Conservation (phyloP, 2,113 vertebrate genomes). For the Saguinus imperator region DNA sequence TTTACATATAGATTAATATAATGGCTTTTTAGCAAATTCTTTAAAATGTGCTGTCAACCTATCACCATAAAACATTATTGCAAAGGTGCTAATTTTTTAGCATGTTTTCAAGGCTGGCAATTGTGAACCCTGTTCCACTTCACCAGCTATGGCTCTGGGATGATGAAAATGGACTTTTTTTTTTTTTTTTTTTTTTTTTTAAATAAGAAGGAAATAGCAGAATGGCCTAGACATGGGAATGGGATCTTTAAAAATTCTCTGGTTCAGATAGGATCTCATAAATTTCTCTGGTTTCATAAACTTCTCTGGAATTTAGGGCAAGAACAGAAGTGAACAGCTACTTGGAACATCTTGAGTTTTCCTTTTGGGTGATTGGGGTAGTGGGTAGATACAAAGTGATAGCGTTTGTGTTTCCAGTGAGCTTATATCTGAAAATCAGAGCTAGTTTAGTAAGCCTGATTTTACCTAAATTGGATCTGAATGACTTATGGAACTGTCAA, state of each 20-base stretch:
- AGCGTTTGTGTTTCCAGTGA: neutral
- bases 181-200: neutral
- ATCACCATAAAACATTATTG: neutral
- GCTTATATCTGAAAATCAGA: slow-evolving; percentile 28
- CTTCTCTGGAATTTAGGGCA: neutral
- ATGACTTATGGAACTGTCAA: neutral
- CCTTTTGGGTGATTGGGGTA: neutral
- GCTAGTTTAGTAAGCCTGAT: neutral
- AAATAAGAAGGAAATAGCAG: neutral
- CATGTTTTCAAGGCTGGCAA: neutral
- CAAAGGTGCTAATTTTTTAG: slow-evolving; percentile 25
- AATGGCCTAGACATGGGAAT: neutral
- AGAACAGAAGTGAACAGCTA: neutral
- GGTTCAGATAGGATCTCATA: neutral
- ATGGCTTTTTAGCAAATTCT: slow-evolving; percentile 38
- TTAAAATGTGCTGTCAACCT: slow-evolving; percentile 29
- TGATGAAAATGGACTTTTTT: slow-evolving; percentile 20
- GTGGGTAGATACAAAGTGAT: neutral
- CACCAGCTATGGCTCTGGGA: neutral
- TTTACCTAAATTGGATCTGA: slow-evolving; percentile 41
- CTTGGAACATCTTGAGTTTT: neutral
- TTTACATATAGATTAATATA: slow-evolving; percentile 41
- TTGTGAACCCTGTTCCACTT: neutral
- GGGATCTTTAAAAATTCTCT: neutral
- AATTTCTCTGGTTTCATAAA: neutral